Base-by-base conservation (phyloP, 2,888 invertebrate genomes). In the Tetranychus truncatus region DNA sequence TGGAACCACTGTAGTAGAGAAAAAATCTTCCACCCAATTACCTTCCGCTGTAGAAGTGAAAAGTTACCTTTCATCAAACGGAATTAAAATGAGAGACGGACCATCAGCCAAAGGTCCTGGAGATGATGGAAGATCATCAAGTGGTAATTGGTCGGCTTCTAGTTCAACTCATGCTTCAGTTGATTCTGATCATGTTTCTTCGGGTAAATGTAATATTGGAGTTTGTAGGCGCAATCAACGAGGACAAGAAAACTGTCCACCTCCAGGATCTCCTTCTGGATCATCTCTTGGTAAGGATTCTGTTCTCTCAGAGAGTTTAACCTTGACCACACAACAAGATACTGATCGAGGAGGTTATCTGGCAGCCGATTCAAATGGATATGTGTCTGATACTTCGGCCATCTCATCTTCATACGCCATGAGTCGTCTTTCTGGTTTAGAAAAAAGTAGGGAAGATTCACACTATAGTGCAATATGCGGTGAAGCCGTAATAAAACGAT, bases 131-230 rank as follows among this genome's bases (percentile, higher is more conserved):
- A 90, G 92, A 83, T 92, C 92, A 1, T 92, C 92, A 18, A 90
- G 91, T 80, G 95, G 95, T 66, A 94, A 95, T 83, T 95, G 95
- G 95, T 92, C 92, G 79, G 93, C 91, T 1, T 93, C 92, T 81
- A 92, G 92, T 0, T 90, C 76, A 85, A 89, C 78, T 72, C 78
- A 83, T 15, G 82, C 83, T 71, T 83, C 83, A 8, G 77, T 73
- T 89, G 92, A 83, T 76, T 83, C 82, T 0, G 82, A 82, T 66
- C 85, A 89, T 78, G 87, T 89, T 78, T 81, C 80, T 34, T 80
- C 82, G 71, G 82, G 83, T 9, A 83, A 74, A 72, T 55, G 55
- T 55, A 55, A 15, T 55, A 55, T 15, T 15, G 55, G 9, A 55
- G 15, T 15, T 55, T 9, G 55, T 15, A 15, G 55, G 55, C 74